Conservation (phyloP, 2,113 vertebrate genomes). For the Passer domesticus region DNA sequence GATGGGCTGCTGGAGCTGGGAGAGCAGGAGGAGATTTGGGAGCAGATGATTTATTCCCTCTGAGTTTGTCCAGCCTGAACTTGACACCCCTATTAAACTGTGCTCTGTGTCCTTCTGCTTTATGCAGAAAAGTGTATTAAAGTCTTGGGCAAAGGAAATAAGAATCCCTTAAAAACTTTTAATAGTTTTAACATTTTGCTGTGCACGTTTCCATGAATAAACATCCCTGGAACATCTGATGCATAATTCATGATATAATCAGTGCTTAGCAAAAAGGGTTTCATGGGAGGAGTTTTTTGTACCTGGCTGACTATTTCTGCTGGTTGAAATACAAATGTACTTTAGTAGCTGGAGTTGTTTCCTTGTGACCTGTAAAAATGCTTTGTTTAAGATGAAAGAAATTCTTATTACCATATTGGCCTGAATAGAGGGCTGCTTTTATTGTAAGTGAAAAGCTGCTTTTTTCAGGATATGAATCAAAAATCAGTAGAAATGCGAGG, state of each 20-base stretch:
- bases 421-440: slow-evolving; percentile 15
- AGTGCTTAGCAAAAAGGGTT: not conserved
- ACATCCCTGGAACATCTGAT: slow-evolving; percentile 4
- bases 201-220: slow-evolving; percentile 27
- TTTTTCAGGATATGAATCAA: not conserved
- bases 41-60: not conserved
- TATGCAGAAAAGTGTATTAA: not conserved
- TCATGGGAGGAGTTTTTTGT: slow-evolving; percentile 15
- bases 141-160: slow-evolving; percentile 2
- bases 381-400: slow-evolving; percentile 59
- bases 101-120: not conserved
- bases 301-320: slow-evolving; percentile 37
- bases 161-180: slow-evolving; percentile 12
- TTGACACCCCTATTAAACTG: not conserved
- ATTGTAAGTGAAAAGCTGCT: not conserved
- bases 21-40: not conserved
- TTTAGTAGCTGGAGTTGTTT: slow-evolving; percentile 38
- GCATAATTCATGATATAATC: slow-evolving; percentile 57
- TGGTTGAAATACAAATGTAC: slow-evolving; percentile 34
- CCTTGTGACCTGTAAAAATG: not conserved
- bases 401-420: not conserved
- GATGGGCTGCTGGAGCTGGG: not conserved
- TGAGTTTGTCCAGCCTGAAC: not conserved
- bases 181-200: slow-evolving; percentile 32
- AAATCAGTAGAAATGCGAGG: not conserved